Evolutionary conservation across 2,113 vertebrate genomes (phyloP), one percentile per base, ranked within the genome.

Genomic region (Chloropsis cyanopogon): DNA sequence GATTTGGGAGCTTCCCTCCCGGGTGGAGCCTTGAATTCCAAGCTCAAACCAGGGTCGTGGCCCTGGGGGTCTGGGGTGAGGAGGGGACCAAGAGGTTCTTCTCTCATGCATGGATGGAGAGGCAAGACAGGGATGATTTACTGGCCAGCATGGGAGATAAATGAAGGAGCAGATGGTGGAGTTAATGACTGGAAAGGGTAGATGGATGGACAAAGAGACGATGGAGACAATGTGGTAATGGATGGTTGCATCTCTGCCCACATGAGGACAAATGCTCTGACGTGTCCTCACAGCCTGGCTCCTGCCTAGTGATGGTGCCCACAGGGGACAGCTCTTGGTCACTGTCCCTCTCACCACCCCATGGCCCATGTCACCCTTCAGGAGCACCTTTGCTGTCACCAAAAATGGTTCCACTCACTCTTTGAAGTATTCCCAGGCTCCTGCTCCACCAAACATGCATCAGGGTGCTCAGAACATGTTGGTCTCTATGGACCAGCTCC

Each of bases 151-250:
- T 35, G 42, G 37, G 15, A 44, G 82, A 83, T 75, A 88, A 86
- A 92, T 37, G 86, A 52, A 78, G 75, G 68, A 95, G 91, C 95
- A 96, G 96, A 93, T 95, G 95, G 94, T 82, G 69, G 91, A 97
- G 81, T 93, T 93, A 96, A 95, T 95, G 89, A 92, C 29, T 76
- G 86, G 91, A 92, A 96, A 95, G 86, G 65, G 61, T 81, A n/a
- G 91, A 93, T 64, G 86, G 91, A 82, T 92, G 94, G 95, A 96
- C 96, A 84, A 69, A 86, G 53, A 94, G 65, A 72, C 72, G 68
- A 26, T 1, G 21, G 78, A 82, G 79, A 65, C 83, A 53, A 65
- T 2, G 24, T 3, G 4, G 1, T 41, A 63, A 71, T 5, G 77
- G 88, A 84, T 94, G 88, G n/a, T 1, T 50, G 84, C 3, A 0